Evolutionary conservation across 23 tunicate genomes (phyloP).

Genomic region (Oikopleura dioica): DNA sequence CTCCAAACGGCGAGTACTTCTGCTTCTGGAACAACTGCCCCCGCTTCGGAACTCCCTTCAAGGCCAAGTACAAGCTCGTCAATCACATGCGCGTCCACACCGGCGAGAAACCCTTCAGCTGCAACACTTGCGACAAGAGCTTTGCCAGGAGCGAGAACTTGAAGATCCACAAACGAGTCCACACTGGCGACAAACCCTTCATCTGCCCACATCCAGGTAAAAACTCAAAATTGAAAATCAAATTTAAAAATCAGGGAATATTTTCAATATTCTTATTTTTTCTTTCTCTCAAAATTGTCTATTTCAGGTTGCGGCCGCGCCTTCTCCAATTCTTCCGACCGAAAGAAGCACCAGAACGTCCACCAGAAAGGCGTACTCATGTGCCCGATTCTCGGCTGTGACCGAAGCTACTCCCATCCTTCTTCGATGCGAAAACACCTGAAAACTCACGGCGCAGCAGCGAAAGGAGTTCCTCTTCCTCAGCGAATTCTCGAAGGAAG

Average conservation of each 20-base stretch:
- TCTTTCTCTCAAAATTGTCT: too few species aligned
- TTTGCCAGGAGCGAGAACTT: conserved; percentile 93
- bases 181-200: conserved; percentile 94
- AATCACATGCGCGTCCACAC: conserved; percentile 88
- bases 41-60: conserved; percentile 39
- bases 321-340: conserved; percentile 73
- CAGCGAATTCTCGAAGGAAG: too few species aligned
- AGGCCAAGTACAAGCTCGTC: conserved; percentile 84
- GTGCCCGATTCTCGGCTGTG: conserved; percentile 39
- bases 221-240: too few species aligned
- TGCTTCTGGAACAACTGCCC: conserved; percentile 70
- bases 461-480: neutral
- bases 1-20: conserved; percentile 41
- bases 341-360: conserved; percentile 63
- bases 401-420: conserved; percentile 73
- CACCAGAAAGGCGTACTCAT: conserved; percentile 16
- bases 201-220: conserved; percentile 35
- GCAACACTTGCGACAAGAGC: conserved; percentile 58
- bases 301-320: conserved; percentile 34
- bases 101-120: conserved; percentile 75
- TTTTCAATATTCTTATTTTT: too few species aligned
- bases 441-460: conserved; percentile 37
- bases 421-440: conserved; percentile 69
- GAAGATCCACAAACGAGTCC: conserved; percentile 78
- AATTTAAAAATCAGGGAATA: too few species aligned